These are phyloP conservation scores for Peromyscus polionotus DNA, from an alignment of 2,113 vertebrate species.

Conservation along the genomic window DNA sequence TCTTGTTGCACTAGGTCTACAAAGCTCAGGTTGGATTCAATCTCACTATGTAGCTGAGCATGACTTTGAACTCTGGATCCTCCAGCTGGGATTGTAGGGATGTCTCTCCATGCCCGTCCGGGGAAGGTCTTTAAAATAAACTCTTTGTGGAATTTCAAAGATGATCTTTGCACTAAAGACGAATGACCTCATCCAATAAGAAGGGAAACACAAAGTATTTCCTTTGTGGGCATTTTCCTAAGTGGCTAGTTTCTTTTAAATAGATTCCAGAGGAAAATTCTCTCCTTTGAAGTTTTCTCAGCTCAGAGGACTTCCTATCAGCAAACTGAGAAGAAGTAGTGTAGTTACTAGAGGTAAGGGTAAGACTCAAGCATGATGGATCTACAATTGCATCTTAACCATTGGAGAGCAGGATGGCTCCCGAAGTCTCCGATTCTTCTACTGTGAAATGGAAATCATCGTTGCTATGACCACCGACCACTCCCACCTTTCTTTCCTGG, in stretches of 20 bases:
- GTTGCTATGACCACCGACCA: background rate
- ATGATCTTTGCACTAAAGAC: background rate
- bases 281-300: background rate
- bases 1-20: background rate
- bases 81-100: background rate
- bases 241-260: background rate
- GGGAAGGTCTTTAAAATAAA: constrained; percentile 44
- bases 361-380: background rate
- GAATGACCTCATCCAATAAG: background rate
- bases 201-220: background rate
- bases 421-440: background rate
- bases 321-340: background rate
- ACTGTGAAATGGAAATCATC: background rate
- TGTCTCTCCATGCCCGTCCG: background rate
- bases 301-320: background rate
- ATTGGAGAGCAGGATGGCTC: background rate
- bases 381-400: background rate
- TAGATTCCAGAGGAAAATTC: background rate
- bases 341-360: background rate
- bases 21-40: background rate
- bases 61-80: background rate
- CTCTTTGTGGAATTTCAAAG: background rate
- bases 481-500: background rate
- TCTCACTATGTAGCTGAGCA: background rate
- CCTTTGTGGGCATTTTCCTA: constrained; percentile 37